Conservation (phyloP, 2,113 vertebrate species). For the Megaceryle maxima region DNA sequence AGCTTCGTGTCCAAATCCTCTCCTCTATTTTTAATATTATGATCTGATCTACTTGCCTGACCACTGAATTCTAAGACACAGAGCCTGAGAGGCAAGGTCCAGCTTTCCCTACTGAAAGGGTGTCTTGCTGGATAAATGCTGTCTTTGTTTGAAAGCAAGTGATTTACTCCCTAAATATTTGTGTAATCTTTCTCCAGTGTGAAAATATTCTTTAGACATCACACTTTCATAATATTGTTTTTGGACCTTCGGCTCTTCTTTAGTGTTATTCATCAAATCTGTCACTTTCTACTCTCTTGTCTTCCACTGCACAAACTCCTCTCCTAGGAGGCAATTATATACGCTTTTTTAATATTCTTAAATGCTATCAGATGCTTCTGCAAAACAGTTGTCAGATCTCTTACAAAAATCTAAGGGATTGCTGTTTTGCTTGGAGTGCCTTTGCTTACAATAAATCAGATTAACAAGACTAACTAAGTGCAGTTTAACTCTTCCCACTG, state of each 20-base stretch:
- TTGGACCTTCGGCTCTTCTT: not conserved
- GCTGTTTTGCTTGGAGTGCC: not conserved
- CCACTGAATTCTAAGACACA: not conserved
- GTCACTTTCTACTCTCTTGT: not conserved
- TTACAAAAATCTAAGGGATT: not conserved
- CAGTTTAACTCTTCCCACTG: constrained; percentile 52
- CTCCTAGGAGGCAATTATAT: constrained; percentile 46
- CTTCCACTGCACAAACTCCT: constrained; percentile 3
- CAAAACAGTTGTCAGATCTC: constrained; percentile 27
- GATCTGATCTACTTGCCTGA: not conserved
- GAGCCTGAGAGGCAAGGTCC: not conserved
- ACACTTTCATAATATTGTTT: not conserved
- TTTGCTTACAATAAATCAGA: constrained; percentile 60
- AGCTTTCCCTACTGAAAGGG: not conserved
- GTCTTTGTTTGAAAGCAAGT: not conserved
- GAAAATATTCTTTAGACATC: not conserved
- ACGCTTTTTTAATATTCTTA: not conserved
- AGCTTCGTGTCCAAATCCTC: not conserved
- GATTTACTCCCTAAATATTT: not conserved
- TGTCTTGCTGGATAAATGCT: not conserved
- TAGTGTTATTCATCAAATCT: not conserved
- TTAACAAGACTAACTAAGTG: constrained; percentile 46
- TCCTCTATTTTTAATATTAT: not conserved
- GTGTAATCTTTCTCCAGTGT: not conserved
- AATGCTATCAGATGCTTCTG: not conserved